Evolutionary conservation across 1,140 invertebrate species (phyloP), one percentile per base, ranked within the genome.

Genomic region (Uloborus diversus): DNA sequence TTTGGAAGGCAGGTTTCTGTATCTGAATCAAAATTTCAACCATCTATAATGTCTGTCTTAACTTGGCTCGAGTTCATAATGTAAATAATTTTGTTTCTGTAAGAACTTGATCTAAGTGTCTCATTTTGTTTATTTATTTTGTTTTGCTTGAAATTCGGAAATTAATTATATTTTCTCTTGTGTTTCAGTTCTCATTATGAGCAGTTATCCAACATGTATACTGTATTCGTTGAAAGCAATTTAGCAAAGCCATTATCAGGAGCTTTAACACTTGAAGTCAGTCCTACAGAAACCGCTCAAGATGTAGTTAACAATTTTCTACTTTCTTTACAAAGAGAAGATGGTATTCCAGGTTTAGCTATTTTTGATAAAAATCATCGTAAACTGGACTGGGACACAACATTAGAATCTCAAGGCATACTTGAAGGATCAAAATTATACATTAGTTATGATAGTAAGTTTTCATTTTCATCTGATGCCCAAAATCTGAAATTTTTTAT

Each of bases 361-460:
- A 27, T 78, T 37, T 78, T 33, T 78, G 49, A 78, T 66, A 51
- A 56, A 5, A n/a, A 56, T 17, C 27, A 62, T 17, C 35, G 56
- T 30, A 78, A 66, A 57, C 62, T 78, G 35, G 61, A 65, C 13
- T 66, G 73, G 62, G 30, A 65, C 56, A 62, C 61, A 37, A 65
- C 61, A 13, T 11, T 78, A 4, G 61, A 78, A 62, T 65, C 61
- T 23, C 61, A 65, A 56, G 61, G 61, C 27, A 57, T 78, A 51
- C 25, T 53, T 30, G 49, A 51, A 37, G 73, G 73, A 56, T 4
- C 61, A 3, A 78, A 66, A 56, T 37, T 78, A 17, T 78, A 64
- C 42, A 65, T 78, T n/a, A 30, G 47, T 14, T 37, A 66, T 56
- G 62, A 65, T 4, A 78, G 73, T 78, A 78, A 56, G 73, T 78